Percentiles rank a stretch among this genome's conserved stretches.
Conservation (phyloP, 1,140 invertebrate species). For the Metopolophium dirhodum region DNA sequence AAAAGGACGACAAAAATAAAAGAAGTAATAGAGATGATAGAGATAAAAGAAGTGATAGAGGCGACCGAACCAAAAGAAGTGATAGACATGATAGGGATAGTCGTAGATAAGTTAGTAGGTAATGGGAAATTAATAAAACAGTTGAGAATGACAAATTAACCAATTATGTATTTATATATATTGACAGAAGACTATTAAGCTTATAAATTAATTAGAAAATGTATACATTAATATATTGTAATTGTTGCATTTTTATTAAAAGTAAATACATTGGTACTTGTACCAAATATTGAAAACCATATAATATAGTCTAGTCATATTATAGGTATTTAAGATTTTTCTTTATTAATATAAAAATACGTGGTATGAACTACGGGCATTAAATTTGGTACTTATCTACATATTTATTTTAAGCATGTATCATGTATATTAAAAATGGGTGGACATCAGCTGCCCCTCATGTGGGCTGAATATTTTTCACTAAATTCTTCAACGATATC, state of each 20-base stretch:
- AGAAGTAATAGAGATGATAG: constrained; percentile 57
- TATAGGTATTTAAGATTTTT: no score
- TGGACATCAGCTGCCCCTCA: no score
- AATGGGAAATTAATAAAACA: background rate
- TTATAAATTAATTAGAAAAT: background rate
- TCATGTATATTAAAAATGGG: no score
- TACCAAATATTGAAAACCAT: no score
- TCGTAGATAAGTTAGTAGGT: constrained; percentile 49
- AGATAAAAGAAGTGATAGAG: constrained; percentile 60
- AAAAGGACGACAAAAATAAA: background rate
- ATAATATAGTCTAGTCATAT: no score
- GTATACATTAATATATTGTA: background rate
- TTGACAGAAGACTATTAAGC: background rate
- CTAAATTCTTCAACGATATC: no score
- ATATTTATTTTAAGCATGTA: no score
- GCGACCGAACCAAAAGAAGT: constrained; percentile 60
- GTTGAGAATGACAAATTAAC: background rate
- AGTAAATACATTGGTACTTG: background rate
- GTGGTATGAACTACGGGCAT: no score
- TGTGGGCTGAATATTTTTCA: no score
- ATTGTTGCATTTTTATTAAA: background rate
- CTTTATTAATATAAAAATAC: no score
- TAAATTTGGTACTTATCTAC: no score
- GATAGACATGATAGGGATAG: constrained; percentile 44
- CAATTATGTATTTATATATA: background rate